phyloP scores from a whole-genome alignment of 2,113 vertebrate species.

The Macrotus californicus region DNA sequence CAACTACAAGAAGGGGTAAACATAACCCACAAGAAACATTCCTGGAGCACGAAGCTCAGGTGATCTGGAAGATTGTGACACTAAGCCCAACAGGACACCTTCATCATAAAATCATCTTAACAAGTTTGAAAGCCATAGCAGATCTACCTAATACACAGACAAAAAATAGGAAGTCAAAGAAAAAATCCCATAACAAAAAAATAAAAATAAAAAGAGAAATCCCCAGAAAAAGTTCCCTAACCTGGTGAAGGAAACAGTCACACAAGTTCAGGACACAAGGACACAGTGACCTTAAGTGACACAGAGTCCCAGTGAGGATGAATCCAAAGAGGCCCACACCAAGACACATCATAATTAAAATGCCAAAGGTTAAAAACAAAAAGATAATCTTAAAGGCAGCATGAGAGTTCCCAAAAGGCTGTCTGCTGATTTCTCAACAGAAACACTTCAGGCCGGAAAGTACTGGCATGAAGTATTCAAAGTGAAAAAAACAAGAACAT shows the following conservation, averaged over 20 bases:
- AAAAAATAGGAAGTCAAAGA: too few species aligned
- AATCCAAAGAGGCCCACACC: background rate
- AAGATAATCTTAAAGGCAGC: background rate
- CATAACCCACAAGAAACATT: too few species aligned
- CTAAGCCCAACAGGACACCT: too few species aligned
- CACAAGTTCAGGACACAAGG: background rate
- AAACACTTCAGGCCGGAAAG: background rate
- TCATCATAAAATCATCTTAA: too few species aligned
- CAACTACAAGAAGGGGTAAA: too few species aligned
- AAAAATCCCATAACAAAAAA: too few species aligned
- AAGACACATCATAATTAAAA: background rate
- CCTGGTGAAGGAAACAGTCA: background rate
- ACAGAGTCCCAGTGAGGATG: background rate
- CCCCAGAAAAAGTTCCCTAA: background rate
- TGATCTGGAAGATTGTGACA: too few species aligned
- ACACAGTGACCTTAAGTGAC: background rate
- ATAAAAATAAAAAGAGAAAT: too few species aligned
- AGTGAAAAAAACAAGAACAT: background rate
- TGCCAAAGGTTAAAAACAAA: background rate
- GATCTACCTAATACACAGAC: too few species aligned
- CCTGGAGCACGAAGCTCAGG: too few species aligned
- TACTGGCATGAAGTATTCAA: background rate
- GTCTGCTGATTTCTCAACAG: background rate
- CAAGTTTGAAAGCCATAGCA: too few species aligned
- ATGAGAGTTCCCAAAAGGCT: background rate